Base-by-base conservation (phyloP, 2,113 vertebrate species). In the Limanda limanda region DNA sequence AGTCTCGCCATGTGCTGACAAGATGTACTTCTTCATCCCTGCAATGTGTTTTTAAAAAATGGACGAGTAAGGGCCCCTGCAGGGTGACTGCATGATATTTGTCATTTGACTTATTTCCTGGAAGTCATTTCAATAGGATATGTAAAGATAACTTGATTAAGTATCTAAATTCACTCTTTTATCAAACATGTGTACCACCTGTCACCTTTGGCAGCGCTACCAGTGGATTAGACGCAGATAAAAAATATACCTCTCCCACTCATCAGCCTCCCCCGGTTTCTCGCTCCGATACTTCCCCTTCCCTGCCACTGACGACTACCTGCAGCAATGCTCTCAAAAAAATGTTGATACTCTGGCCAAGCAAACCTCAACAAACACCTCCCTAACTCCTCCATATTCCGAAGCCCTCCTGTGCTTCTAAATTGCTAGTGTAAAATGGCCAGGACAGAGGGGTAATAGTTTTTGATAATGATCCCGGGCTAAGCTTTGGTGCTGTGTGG, bases 401-500 rank as follows among this genome's bases (percentile, higher is more conserved):
- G 35, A 69, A 72, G 27, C 45, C 58, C 47, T 76, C 71, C 71
- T 35, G 54, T 58, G 78, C 56, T 62, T 69, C 81, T 82, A 79
- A 81, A 85, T 86, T 72, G 82, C 75, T 68, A 71, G 54, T 81
- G 62, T 83, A 70, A 91, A 89, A 86, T 78, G 52, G 58, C 68
- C 66, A 63, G 81, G 90, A 76, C 83, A 84, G 86, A 70, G 83
- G 80, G 85, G 84, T 86, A 86, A 90, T 92, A 80, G 84, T 89
- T 90, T 85, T 78, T 90, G 79, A 90, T 92, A 91, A 92, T 91
- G 86, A 89, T 89, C 91, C 83, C 35, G 77, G 77, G 73, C 85
- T 82, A 78, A 74, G 90, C 84, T 87, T 74, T 74, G 79, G 82
- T 78, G 82, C 80, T 82, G 86, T 84, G 81, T 82, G 81, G 87